Conservation (phyloP, 35 echinoderm and acorn worm species). For the Stichopus chloronotus region DNA sequence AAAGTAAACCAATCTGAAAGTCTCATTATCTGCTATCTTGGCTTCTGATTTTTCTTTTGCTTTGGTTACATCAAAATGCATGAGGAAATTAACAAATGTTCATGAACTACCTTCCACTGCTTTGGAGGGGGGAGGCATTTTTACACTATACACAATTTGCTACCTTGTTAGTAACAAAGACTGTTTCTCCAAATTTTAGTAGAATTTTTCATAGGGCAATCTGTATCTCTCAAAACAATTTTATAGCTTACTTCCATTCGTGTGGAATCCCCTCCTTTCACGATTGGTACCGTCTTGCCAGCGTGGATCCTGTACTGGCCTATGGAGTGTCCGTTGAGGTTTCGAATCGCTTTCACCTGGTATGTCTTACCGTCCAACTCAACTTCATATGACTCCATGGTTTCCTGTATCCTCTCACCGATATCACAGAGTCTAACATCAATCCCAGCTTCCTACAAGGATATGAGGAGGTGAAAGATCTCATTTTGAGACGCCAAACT, state of each 20-base stretch:
- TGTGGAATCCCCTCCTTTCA: slow-evolving; percentile 94
- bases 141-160: no score
- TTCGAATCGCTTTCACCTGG: slow-evolving; percentile 87
- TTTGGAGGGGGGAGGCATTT: no score
- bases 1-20: no score
- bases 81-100: no score
- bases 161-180: no score
- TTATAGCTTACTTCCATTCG: slow-evolving; percentile 82
- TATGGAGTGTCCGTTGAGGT: slow-evolving; percentile 94
- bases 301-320: slow-evolving; percentile 96
- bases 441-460: slow-evolving; percentile 90
- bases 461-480: slow-evolving; percentile 15
- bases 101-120: no score
- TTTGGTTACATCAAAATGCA: no score
- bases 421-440: slow-evolving; percentile 96
- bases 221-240: neutral
- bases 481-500: neutral
- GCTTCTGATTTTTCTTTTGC: no score
- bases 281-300: slow-evolving; percentile 95
- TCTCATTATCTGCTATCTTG: no score
- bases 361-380: slow-evolving; percentile 95
- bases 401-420: slow-evolving; percentile 98
- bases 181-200: no score
- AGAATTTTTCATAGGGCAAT: no score
- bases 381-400: slow-evolving; percentile 99